Conservation (phyloP, 2,797 vertebrate genomes). For the Silurus lanzhouensis region DNA sequence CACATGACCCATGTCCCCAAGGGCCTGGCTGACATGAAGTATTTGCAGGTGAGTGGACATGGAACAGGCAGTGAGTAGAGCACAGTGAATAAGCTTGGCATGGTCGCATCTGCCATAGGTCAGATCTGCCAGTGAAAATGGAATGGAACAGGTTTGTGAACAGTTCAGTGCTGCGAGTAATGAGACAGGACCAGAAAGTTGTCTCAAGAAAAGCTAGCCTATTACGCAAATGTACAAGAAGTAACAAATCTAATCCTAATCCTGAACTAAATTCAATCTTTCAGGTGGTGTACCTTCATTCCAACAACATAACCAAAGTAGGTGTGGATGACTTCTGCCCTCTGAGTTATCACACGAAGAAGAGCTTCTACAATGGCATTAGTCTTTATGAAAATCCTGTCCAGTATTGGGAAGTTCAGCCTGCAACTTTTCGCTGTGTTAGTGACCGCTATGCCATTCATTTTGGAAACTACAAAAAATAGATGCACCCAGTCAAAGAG, state of each 20-base stretch:
- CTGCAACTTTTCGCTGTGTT: conserved; percentile 88
- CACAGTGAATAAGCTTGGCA: conserved; percentile 13
- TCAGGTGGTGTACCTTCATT: conserved; percentile 90
- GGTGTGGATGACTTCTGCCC: conserved; percentile 87
- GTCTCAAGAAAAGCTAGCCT: background rate
- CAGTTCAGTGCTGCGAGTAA: background rate
- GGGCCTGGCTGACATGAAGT: conserved; percentile 85
- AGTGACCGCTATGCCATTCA: conserved; percentile 85
- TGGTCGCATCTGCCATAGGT: background rate
- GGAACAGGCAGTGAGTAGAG: background rate
- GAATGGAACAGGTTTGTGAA: background rate
- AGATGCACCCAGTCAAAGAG: conserved; percentile 54
- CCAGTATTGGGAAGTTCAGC: conserved; percentile 94
- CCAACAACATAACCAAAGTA: conserved; percentile 85
- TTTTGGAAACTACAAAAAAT: conserved; percentile 93
- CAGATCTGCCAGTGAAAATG: background rate
- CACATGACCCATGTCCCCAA: conserved; percentile 78
- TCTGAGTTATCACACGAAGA: conserved; percentile 85
- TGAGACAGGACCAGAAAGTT: conserved; percentile 1
- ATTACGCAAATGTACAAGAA: background rate
- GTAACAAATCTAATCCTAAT: background rate
- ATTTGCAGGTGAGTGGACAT: conserved; percentile 78
- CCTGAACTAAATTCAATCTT: background rate
- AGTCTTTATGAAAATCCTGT: conserved; percentile 89
- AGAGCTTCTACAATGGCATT: conserved; percentile 89